Conservation (phyloP, 2,797 vertebrate species). For the Sebastes itinus region DNA sequence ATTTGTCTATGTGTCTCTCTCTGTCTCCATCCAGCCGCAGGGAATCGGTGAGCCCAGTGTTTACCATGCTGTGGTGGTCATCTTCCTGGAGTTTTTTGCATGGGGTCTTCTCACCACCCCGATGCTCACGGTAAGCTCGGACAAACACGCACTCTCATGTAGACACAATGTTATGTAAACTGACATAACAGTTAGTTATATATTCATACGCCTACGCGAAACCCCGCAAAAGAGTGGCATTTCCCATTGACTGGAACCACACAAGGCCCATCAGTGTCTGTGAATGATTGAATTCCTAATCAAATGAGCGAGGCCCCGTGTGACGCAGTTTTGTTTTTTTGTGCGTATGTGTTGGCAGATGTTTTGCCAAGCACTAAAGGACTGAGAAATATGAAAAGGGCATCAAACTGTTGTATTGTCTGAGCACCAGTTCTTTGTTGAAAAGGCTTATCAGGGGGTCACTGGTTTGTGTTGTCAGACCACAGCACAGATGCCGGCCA, state of each 20-base stretch:
- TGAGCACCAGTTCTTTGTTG: conserved; percentile 56
- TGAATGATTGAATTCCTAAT: conserved; percentile 74
- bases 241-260: conserved; percentile 58
- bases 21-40: conserved; percentile 84
- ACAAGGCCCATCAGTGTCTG: conserved; percentile 42
- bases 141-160: background rate
- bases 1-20: background rate
- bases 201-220: conserved; percentile 34
- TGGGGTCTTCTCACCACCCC: conserved; percentile 93
- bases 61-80: conserved; percentile 93
- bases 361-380: conserved; percentile 49
- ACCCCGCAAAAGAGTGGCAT: conserved; percentile 30
- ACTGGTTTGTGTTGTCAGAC: conserved; percentile 42
- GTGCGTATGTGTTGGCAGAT: conserved; percentile 35
- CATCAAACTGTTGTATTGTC: conserved; percentile 67
- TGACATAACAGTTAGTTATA: conserved; percentile 13
- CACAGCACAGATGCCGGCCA: conserved; percentile 17
- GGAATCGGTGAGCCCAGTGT: conserved; percentile 94
- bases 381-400: conserved; percentile 65
- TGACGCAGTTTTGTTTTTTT: conserved; percentile 38
- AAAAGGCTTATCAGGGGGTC: conserved; percentile 55
- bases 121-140: conserved; percentile 87
- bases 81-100: conserved; percentile 95
- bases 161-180: conserved; percentile 17
- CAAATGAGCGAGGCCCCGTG: conserved; percentile 44